These are phyloP conservation scores for Melieria omissa DNA, from an alignment of 2,888 invertebrate species.

Conservation along the genomic window DNA sequence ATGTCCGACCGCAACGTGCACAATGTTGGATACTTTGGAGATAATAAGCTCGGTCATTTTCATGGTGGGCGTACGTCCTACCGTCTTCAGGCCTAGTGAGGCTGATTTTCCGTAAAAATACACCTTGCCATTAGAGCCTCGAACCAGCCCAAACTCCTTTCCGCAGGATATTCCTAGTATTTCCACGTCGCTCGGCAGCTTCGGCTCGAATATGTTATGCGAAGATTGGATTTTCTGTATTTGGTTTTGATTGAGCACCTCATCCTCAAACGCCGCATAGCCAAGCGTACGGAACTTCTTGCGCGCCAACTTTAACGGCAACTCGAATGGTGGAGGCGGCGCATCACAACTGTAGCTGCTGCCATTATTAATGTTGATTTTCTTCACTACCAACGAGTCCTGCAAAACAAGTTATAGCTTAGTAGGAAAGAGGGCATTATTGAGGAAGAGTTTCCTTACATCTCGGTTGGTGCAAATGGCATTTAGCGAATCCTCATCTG, in stretches of 20 bases:
- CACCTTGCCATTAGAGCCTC: constrained; percentile 88
- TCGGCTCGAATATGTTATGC: constrained; percentile 71
- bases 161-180: constrained; percentile 82
- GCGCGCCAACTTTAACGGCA: constrained; percentile 80
- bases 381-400: constrained; percentile 84
- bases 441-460: constrained; percentile 67
- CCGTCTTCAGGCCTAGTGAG: constrained; percentile 83
- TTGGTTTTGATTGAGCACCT: constrained; percentile 68
- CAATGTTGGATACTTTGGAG: constrained; percentile 78
- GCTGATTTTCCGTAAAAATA: constrained; percentile 89
- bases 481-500: constrained; percentile 83
- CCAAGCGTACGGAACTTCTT: constrained; percentile 84
- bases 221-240: constrained; percentile 68
- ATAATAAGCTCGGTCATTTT: constrained; percentile 71
- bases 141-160: constrained; percentile 89
- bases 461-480: constrained; percentile 83
- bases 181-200: constrained; percentile 80
- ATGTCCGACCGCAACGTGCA: constrained; percentile 88
- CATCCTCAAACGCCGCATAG: constrained; percentile 78
- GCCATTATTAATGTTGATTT: constrained; percentile 69
- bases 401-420: constrained; percentile 53
- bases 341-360: constrained; percentile 51
- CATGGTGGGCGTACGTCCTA: constrained; percentile 64
- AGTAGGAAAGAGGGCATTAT: constrained; percentile 1
- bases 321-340: constrained; percentile 68